These are phyloP conservation scores for Hemicordylus capensis DNA, from an alignment of 2,113 vertebrate genomes.

Conservation along the genomic window DNA sequence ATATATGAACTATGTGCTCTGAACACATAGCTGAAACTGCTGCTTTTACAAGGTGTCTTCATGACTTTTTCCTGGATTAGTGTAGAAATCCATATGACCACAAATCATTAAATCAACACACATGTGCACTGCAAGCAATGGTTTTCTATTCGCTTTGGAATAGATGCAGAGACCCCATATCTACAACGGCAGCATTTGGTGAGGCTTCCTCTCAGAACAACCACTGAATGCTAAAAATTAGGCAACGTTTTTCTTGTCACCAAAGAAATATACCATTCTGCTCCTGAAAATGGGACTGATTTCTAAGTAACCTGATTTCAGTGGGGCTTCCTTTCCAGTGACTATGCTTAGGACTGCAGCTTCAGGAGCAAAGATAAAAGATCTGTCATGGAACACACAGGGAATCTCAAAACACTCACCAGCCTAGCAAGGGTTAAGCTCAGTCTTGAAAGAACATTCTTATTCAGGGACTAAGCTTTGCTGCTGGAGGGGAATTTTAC, in stretches of 20 bases:
- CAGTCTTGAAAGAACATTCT: constrained; percentile 44
- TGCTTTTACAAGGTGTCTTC: background rate
- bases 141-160: background rate
- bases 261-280: constrained; percentile 2
- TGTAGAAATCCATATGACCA: background rate
- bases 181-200: accelerated
- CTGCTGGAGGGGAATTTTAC: constrained; percentile 66
- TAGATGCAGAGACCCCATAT: background rate
- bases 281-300: background rate
- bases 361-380: background rate
- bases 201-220: constrained; percentile 9
- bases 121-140: background rate
- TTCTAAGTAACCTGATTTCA: background rate
- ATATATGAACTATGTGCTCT: background rate
- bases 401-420: background rate
- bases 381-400: background rate
- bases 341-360: background rate
- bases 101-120: background rate
- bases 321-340: background rate
- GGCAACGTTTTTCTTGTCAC: background rate
- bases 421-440: constrained; percentile 56
- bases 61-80: background rate
- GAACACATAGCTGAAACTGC: background rate
- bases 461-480: constrained; percentile 54
- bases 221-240: background rate